These are phyloP conservation scores for Minunthozetes semirufus DNA, from an alignment of 2,888 invertebrate species.

Conservation along the genomic window DNA sequence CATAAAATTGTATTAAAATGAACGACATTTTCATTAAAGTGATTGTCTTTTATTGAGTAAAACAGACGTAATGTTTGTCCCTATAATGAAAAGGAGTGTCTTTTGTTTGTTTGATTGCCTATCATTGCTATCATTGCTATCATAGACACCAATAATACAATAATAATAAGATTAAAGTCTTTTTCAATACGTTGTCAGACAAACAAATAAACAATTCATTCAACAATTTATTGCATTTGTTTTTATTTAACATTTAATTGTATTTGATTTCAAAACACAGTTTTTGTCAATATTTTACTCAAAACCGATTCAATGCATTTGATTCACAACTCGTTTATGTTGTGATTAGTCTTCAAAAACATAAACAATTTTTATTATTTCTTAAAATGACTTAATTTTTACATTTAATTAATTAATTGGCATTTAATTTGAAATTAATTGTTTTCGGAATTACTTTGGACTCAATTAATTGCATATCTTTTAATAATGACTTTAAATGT, in stretches of 20 bases:
- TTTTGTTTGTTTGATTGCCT: not conserved
- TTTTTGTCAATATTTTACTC: not conserved
- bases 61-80: too few species aligned
- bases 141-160: too few species aligned
- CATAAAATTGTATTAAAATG: not conserved
- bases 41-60: too few species aligned
- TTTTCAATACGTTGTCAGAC: not conserved
- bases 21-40: not conserved
- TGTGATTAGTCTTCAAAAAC: not conserved
- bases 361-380: not conserved
- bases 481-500: not conserved
- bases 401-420: not conserved
- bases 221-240: not conserved
- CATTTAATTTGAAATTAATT: conserved; percentile 2
- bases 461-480: not conserved
- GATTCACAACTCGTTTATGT: not conserved
- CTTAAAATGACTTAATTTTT: not conserved
- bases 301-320: not conserved
- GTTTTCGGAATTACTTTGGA: not conserved
- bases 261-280: not conserved
- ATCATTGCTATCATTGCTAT: too few species aligned
- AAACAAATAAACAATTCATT: not conserved
- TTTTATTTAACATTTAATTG: not conserved
- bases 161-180: not conserved
- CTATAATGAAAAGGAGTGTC: conserved; percentile 4